Evolutionary conservation across 1,140 invertebrate species (phyloP).

Genomic region (Caerostris extrusa): DNA sequence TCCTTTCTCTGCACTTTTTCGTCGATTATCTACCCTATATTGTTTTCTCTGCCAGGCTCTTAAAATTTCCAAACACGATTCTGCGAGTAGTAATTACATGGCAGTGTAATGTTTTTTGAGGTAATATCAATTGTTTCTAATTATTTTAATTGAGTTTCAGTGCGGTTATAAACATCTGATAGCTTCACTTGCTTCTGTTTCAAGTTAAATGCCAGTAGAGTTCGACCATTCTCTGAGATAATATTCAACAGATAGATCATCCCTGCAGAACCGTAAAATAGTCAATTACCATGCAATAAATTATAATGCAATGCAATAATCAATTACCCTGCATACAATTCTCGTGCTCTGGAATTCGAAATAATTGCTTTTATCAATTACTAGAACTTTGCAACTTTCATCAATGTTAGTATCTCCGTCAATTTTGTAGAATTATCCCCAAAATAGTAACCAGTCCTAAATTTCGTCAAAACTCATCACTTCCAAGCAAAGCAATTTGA

Average conservation of each 20-base stretch:
- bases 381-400: neutral
- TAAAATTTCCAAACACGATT: constrained; percentile 66
- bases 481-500: neutral
- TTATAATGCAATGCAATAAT: too few relatives aligned
- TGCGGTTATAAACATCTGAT: constrained; percentile 75
- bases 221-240: constrained; percentile 73
- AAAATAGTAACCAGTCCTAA: neutral
- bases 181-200: neutral
- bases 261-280: neutral
- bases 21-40: neutral
- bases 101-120: constrained; percentile 79
- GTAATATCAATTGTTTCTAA: constrained; percentile 79
- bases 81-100: constrained; percentile 79
- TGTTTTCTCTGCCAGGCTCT: neutral
- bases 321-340: neutral
- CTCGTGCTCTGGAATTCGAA: neutral
- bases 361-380: neutral
- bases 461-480: neutral
- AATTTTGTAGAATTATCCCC: neutral
- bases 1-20: neutral
- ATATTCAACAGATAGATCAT: constrained; percentile 76
- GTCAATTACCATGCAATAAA: neutral
- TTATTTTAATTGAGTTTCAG: constrained; percentile 79
- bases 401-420: neutral
- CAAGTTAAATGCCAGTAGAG: neutral